These are phyloP conservation scores for Aelia acuminata DNA, from an alignment of 2,888 invertebrate species.

Conservation along the genomic window DNA sequence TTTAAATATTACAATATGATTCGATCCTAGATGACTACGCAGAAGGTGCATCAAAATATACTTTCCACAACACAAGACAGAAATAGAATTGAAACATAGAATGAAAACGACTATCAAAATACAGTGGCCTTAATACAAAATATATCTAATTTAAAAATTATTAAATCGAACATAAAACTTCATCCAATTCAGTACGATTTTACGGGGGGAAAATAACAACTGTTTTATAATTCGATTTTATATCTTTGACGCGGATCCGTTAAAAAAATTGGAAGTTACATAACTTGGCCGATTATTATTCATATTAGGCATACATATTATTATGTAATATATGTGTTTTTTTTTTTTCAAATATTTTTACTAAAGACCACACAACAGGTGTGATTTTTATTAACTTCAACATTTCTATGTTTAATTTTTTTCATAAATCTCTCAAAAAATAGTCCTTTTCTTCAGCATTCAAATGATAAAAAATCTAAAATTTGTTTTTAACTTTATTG, in stretches of 20 bases:
- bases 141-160: neutral
- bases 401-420: neutral
- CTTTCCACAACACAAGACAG: neutral
- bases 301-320: neutral
- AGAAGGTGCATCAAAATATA: neutral
- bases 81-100: slow-evolving; percentile 12
- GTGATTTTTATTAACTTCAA: neutral
- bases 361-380: neutral
- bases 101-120: neutral
- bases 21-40: neutral
- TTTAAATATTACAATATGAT: neutral
- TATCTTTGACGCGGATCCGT: neutral
- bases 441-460: too few species aligned
- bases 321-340: neutral
- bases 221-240: too few species aligned
- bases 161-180: neutral
- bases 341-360: neutral
- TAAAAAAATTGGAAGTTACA: neutral
- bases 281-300: neutral
- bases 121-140: neutral
- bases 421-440: neutral
- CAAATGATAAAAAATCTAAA: too few species aligned
- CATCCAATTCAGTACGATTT: too few species aligned
- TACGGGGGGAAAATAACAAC: too few species aligned
- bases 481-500: too few species aligned